phyloP scores from a whole-genome alignment of 2,888 invertebrate species.

The Eucera pruinosa region DNA sequence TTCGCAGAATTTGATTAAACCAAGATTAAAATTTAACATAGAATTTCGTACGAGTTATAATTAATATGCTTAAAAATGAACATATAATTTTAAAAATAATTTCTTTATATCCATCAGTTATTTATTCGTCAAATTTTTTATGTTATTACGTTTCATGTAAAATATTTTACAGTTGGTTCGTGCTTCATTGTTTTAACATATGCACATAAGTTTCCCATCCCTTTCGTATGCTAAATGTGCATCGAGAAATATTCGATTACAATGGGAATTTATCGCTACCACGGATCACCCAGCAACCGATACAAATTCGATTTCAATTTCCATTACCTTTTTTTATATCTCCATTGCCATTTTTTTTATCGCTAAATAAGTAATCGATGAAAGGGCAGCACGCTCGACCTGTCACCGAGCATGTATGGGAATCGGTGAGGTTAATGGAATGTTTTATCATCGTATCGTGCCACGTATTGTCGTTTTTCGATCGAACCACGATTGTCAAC shows the following conservation, averaged over 20 bases:
- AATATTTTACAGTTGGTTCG: too few relatives aligned
- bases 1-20: too few relatives aligned
- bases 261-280: neutral
- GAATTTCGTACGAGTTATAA: too few relatives aligned
- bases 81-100: too few relatives aligned
- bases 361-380: slow-evolving; percentile 8
- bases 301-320: neutral
- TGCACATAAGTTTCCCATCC: too few relatives aligned
- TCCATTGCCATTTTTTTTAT: neutral
- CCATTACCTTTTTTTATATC: neutral
- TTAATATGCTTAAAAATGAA: too few relatives aligned
- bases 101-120: too few relatives aligned
- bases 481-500: slow-evolving; percentile 4
- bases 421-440: slow-evolving; percentile 23
- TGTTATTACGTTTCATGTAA: too few relatives aligned
- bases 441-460: slow-evolving; percentile 27
- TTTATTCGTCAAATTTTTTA: too few relatives aligned
- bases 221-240: neutral
- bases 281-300: too few relatives aligned
- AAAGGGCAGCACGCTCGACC: neutral
- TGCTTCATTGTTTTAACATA: too few relatives aligned
- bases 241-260: neutral
- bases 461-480: slow-evolving; percentile 7
- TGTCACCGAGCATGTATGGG: neutral
- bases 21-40: too few relatives aligned